phyloP scores from a whole-genome alignment of 2,797 vertebrate genomes.

The Zenarchopterus dispar region DNA sequence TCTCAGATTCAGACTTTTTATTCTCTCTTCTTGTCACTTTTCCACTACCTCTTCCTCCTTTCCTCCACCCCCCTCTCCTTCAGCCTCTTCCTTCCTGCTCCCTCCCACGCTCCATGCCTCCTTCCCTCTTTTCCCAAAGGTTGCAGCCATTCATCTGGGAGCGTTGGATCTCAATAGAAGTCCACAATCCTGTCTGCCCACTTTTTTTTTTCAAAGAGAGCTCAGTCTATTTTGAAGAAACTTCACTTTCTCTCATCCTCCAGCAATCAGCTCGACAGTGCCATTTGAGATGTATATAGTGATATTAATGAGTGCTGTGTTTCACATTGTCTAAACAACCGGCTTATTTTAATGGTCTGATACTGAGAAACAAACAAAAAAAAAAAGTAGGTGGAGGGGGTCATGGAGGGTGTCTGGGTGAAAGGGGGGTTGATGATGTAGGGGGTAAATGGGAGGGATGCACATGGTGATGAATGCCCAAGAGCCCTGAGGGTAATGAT shows the following conservation, averaged over 20 bases:
- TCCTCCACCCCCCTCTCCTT: conserved; percentile 8
- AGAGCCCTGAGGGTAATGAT: conserved; percentile 61
- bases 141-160: conserved; percentile 62
- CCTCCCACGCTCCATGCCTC: conserved; percentile 22
- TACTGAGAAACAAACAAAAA: conserved; percentile 61
- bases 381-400: conserved; percentile 26
- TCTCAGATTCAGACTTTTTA: not conserved
- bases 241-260: conserved; percentile 5
- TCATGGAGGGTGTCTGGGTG: conserved; percentile 35
- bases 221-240: conserved; percentile 12
- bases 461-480: conserved; percentile 72
- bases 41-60: not conserved
- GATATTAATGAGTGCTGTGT: conserved; percentile 7
- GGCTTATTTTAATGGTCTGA: conserved; percentile 61
- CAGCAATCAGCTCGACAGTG: conserved; percentile 2
- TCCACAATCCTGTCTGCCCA: conserved; percentile 24
- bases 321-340: conserved; percentile 58
- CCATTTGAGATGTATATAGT: conserved; percentile 31
- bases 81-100: not conserved
- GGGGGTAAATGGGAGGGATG: conserved; percentile 50
- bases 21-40: not conserved
- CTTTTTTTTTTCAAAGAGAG: conserved; percentile 13
- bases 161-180: conserved; percentile 53
- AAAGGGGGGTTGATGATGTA: conserved; percentile 12
- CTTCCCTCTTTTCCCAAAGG: conserved; percentile 41